These are phyloP conservation scores for Mongoloraphidia duomilia DNA, from an alignment of 2,888 invertebrate species.

Conservation along the genomic window DNA sequence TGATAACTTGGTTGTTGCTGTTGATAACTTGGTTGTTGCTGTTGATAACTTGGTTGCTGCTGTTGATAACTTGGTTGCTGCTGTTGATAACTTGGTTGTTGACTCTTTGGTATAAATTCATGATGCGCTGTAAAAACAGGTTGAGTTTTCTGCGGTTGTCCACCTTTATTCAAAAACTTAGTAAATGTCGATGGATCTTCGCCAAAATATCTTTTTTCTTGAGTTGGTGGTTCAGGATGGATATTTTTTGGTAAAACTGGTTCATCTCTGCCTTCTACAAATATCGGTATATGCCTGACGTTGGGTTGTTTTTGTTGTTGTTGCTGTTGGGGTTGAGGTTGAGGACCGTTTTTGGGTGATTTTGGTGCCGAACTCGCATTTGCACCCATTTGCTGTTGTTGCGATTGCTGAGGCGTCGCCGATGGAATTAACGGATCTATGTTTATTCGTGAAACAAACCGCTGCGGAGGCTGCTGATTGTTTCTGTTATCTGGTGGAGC, in stretches of 20 bases:
- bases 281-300: constrained; percentile 75
- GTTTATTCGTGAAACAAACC: constrained; percentile 25
- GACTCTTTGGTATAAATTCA: constrained; percentile 12
- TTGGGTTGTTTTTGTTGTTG: constrained; percentile 30
- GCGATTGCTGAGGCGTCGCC: constrained; percentile 14
- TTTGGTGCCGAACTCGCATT: constrained; percentile 4
- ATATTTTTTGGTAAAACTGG: constrained; percentile 53
- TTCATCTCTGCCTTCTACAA: constrained; percentile 72
- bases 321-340: constrained; percentile 21
- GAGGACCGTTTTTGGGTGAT: constrained; percentile 10
- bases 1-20: constrained; percentile 20
- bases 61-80: constrained; percentile 14
- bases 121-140: constrained; percentile 8
- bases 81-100: constrained; percentile 15
- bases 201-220: constrained; percentile 10
- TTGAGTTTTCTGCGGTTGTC: constrained; percentile 13
- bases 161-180: background rate
- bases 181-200: constrained; percentile 7
- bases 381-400: constrained; percentile 2
- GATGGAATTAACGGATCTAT: constrained; percentile 21
- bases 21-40: constrained; percentile 20
- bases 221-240: constrained; percentile 12
- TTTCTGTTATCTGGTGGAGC: constrained; percentile 50
- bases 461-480: constrained; percentile 16
- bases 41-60: constrained; percentile 30